Conservation (phyloP, 2,113 vertebrate species). For the Actenoides hombroni region DNA sequence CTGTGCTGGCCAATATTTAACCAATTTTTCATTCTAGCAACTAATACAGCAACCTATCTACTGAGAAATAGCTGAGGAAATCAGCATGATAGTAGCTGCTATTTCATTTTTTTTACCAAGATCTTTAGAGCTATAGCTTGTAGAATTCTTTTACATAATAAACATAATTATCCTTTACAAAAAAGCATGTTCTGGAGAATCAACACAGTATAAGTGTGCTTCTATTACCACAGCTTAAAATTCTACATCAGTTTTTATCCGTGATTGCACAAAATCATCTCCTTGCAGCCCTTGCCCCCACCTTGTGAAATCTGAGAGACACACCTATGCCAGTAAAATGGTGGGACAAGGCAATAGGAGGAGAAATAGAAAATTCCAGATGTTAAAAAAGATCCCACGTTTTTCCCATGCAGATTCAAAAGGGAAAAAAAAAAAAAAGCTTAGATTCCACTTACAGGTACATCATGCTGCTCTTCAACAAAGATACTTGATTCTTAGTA, state of each 20-base stretch:
- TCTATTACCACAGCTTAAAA: not conserved
- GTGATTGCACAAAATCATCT: not conserved
- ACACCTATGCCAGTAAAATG: not conserved
- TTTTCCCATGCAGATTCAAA: not conserved
- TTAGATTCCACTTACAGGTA: not conserved
- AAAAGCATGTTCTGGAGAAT: not conserved
- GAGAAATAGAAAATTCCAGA: not conserved
- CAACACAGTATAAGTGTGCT: not conserved
- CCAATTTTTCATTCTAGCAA: not conserved
- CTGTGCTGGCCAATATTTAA: not conserved
- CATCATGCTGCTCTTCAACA: not conserved
- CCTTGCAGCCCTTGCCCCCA: not conserved
- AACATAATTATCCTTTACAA: not conserved
- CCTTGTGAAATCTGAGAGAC: not conserved
- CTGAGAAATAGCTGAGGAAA: not conserved
- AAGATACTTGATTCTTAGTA: not conserved
- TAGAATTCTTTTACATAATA: not conserved
- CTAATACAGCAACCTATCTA: not conserved
- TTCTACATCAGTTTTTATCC: not conserved
- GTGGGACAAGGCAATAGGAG: not conserved
- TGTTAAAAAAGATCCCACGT: not conserved
- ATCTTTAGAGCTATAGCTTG: not conserved
- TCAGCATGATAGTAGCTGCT: not conserved
- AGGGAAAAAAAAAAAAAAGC: not conserved
- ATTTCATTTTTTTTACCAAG: not conserved